phyloP scores from a whole-genome alignment of 2,888 invertebrate genomes.

The Resseliella maxima region DNA sequence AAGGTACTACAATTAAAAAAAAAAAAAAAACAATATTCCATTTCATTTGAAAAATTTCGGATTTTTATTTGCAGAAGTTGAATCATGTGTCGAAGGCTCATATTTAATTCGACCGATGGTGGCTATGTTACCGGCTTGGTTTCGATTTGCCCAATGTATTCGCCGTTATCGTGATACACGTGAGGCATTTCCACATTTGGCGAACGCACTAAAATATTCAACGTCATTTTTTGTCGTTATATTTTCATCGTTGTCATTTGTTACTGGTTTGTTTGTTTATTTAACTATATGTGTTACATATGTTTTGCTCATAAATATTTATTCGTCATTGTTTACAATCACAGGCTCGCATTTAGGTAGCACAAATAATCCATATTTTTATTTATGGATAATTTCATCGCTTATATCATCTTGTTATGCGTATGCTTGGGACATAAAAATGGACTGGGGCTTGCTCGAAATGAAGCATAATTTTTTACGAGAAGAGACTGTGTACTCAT shows the following conservation, averaged over 20 bases:
- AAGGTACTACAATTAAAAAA: neutral
- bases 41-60: too few species aligned
- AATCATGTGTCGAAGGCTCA: constrained; percentile 68
- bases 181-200: constrained; percentile 83
- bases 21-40: too few species aligned
- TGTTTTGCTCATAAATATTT: neutral
- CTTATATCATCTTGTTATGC: constrained; percentile 82
- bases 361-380: constrained; percentile 75
- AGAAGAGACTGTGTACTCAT: constrained; percentile 84
- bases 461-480: constrained; percentile 74
- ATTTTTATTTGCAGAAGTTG: constrained; percentile 66
- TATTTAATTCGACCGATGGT: constrained; percentile 74
- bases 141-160: constrained; percentile 86
- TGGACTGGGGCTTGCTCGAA: constrained; percentile 90
- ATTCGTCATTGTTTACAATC: too few species aligned
- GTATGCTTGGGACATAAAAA: constrained; percentile 87
- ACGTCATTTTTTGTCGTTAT: constrained; percentile 88
- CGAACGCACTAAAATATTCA: constrained; percentile 90
- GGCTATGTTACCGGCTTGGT: constrained; percentile 84
- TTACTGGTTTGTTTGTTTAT: neutral
- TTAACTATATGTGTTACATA: neutral
- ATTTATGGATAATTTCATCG: constrained; percentile 76
- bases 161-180: constrained; percentile 83
- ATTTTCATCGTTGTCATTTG: constrained; percentile 69
- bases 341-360: neutral